phyloP scores from a whole-genome alignment of 2,888 invertebrate species.

The Parasteatoda lunata region DNA sequence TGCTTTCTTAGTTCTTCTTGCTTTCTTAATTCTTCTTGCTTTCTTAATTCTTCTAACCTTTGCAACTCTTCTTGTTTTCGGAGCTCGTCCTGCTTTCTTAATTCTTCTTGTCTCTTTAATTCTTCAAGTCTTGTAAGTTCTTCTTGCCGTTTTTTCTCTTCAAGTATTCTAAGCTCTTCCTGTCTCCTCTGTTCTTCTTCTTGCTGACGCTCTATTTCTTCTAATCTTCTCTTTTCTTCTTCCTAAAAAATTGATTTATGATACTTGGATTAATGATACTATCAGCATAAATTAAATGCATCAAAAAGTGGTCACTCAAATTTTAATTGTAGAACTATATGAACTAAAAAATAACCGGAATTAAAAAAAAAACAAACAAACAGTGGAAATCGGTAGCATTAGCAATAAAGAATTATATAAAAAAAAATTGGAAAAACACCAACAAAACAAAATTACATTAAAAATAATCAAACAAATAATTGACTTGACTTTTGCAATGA shows the following conservation, averaged over 20 bases:
- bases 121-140: neutral
- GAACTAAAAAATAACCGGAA: no score
- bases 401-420: no score
- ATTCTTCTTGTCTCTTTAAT: neutral
- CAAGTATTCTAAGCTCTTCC: neutral
- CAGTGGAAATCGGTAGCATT: no score
- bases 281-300: no score
- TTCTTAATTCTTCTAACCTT: conserved; percentile 67
- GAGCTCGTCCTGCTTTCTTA: conserved; percentile 63
- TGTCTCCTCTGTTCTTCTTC: neutral
- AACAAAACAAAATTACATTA: no score
- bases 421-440: no score
- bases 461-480: no score
- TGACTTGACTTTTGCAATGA: no score
- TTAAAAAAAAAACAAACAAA: no score
- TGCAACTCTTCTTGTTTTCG: conserved; percentile 69
- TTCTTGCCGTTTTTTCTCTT: neutral
- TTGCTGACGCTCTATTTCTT: neutral
- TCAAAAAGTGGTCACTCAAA: no score
- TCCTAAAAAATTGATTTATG: neutral
- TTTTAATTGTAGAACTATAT: no score
- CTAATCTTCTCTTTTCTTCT: neutral
- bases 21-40: conserved; percentile 69
- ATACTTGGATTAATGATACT: no score
- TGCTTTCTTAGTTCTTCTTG: conserved; percentile 69